Evolutionary conservation across 2,113 vertebrate genomes (phyloP).

Genomic region (zebrafish (Danio rerio)): DNA sequence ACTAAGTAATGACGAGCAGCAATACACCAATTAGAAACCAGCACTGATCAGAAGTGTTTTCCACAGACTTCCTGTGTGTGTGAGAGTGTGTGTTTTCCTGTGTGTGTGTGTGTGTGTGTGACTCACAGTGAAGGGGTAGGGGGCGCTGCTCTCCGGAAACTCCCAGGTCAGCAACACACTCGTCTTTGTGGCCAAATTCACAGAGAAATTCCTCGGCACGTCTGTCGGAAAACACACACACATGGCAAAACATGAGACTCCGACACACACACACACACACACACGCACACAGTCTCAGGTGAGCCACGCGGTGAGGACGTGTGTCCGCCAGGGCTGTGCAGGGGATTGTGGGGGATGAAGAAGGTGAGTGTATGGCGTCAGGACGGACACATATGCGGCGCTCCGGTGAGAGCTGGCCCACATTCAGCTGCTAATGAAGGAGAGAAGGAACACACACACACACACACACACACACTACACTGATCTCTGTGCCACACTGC

Average conservation of each 20-base stretch:
- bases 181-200: conserved; percentile 95
- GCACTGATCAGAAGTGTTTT: too few relatives aligned
- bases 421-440: conserved; percentile 43
- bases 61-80: not conserved
- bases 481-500: conserved; percentile 53
- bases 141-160: conserved; percentile 90
- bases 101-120: not conserved
- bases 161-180: conserved; percentile 96
- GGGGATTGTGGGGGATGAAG: conserved; percentile 64
- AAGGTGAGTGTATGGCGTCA: conserved; percentile 65
- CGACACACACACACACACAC: not conserved
- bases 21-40: too few relatives aligned
- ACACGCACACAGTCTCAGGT: not conserved
- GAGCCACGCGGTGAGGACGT: not conserved
- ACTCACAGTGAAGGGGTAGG: conserved; percentile 89
- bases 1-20: too few relatives aligned
- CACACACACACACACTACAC: not conserved
- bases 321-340: conserved; percentile 7
- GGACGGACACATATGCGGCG: conserved; percentile 52
- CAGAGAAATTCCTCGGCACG: conserved; percentile 97
- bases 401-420: conserved; percentile 52
- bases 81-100: not conserved
- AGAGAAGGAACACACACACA: conserved; percentile 16
- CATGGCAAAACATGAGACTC: not conserved
- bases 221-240: conserved; percentile 76